Percentiles rank a stretch among this genome's conserved stretches.
phyloP scores from a whole-genome alignment of 1,140 invertebrate genomes.

The Ylistrum balloti region DNA sequence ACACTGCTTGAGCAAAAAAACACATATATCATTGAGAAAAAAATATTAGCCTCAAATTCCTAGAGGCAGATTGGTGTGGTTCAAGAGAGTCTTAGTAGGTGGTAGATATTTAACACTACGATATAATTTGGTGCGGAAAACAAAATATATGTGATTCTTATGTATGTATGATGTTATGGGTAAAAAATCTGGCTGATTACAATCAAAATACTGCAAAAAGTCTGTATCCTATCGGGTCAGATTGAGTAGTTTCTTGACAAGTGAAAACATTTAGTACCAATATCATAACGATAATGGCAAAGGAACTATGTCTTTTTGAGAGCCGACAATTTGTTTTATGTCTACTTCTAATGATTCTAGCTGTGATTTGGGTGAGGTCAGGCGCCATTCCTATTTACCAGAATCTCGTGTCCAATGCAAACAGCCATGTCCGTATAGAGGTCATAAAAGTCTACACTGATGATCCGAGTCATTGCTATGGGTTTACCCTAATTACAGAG shows the following conservation, averaged over 20 bases:
- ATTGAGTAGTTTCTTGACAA: not conserved
- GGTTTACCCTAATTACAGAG: not conserved
- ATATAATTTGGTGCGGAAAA: conserved; percentile 1
- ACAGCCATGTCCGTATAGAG: not conserved
- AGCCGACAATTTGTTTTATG: not conserved
- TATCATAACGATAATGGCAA: not conserved
- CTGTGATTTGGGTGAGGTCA: not conserved
- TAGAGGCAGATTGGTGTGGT: not conserved
- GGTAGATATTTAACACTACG: not conserved
- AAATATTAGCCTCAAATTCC: not conserved
- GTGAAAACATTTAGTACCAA: not conserved
- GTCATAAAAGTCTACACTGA: not conserved
- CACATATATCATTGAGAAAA: conserved; percentile 23
- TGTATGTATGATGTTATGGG: not conserved
- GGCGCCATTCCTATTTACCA: not conserved
- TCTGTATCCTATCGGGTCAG: not conserved
- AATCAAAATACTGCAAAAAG: not conserved
- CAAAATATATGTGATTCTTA: conserved; percentile 10
- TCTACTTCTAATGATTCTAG: not conserved
- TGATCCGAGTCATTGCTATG: not conserved
- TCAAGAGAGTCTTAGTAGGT: not conserved
- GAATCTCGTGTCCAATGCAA: not conserved
- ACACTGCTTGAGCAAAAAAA: not conserved
- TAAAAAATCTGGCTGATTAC: not conserved
- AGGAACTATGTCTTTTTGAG: not conserved